Conservation (phyloP, 2,888 invertebrate genomes). For the Meliscaeva auricollis region DNA sequence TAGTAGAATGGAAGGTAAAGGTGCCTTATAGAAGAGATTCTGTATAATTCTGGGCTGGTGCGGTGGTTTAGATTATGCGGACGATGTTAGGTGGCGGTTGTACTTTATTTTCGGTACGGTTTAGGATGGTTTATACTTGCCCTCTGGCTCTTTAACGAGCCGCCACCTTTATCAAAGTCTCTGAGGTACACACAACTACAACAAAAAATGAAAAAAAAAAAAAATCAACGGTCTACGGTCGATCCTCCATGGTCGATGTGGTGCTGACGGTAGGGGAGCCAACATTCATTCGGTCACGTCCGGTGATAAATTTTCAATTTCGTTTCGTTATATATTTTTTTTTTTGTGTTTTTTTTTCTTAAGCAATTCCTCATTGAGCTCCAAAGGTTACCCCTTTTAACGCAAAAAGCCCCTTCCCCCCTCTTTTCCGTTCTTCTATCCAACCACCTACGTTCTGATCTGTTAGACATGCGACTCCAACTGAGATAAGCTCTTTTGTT, state of each 20-base stretch:
- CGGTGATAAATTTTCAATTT: conserved; percentile 76
- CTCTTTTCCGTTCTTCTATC: not conserved
- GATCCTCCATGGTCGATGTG: not conserved
- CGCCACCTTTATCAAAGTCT: conserved; percentile 74
- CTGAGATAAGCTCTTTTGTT: conserved; percentile 27
- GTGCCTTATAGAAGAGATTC: too few species aligned
- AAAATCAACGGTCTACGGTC: conserved; percentile 4
- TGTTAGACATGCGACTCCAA: conserved; percentile 45
- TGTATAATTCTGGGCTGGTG: conserved; percentile 10
- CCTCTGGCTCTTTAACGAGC: conserved; percentile 75
- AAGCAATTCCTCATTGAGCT: conserved; percentile 49
- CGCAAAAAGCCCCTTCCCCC: conserved; percentile 17
- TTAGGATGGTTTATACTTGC: conserved; percentile 71
- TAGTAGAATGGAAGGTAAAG: not conserved
- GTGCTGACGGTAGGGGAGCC: conserved; percentile 21
- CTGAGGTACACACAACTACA: not conserved
- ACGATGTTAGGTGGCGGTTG: conserved; percentile 57
- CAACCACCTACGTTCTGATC: conserved; percentile 26
- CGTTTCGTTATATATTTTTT: conserved; percentile 43
- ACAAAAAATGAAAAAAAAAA: not conserved
- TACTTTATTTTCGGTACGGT: conserved; percentile 71
- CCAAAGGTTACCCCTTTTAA: conserved; percentile 34
- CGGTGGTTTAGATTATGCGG: conserved; percentile 30
- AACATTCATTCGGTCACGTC: conserved; percentile 73
- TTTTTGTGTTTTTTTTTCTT: conserved; percentile 29